Evolutionary conservation across 2,797 vertebrate species (phyloP).

Genomic region (Helicolenus hilgendorfi): DNA sequence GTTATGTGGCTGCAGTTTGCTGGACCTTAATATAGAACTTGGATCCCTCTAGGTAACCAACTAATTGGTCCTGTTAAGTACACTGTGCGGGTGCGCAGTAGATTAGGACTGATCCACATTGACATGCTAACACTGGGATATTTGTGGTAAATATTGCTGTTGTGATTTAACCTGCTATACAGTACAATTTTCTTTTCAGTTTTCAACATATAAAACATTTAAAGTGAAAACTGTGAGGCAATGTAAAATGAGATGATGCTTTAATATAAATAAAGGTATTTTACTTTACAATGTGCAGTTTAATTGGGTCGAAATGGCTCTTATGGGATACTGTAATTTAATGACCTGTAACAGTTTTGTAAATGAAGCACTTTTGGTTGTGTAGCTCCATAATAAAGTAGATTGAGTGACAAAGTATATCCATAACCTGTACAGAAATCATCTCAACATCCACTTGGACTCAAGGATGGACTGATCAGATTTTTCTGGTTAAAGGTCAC

Average conservation of each 20-base stretch:
- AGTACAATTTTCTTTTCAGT: not conserved
- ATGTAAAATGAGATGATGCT: not conserved
- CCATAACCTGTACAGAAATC: not conserved
- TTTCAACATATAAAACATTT: not conserved
- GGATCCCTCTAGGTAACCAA: constrained; percentile 27
- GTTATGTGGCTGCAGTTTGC: constrained; percentile 13
- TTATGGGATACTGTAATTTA: not conserved
- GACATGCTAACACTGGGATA: not conserved
- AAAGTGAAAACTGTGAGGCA: not conserved
- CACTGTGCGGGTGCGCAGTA: constrained; percentile 5
- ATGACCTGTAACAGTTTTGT: not conserved
- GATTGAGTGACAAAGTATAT: not conserved
- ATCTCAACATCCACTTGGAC: not conserved
- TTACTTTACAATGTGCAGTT: not conserved
- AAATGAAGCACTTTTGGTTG: not conserved
- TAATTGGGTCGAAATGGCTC: not conserved
- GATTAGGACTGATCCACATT: not conserved
- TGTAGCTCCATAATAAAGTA: not conserved
- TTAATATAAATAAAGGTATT: too few species aligned
- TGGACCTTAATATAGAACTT: constrained; percentile 49
- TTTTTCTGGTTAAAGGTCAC: not conserved
- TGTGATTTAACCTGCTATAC: not conserved
- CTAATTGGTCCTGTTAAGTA: constrained; percentile 50
- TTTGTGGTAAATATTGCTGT: not conserved
- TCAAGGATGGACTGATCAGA: not conserved